Conservation (phyloP, 35 echinoderm and acorn worm genomes). For the Acanthaster planci region DNA sequence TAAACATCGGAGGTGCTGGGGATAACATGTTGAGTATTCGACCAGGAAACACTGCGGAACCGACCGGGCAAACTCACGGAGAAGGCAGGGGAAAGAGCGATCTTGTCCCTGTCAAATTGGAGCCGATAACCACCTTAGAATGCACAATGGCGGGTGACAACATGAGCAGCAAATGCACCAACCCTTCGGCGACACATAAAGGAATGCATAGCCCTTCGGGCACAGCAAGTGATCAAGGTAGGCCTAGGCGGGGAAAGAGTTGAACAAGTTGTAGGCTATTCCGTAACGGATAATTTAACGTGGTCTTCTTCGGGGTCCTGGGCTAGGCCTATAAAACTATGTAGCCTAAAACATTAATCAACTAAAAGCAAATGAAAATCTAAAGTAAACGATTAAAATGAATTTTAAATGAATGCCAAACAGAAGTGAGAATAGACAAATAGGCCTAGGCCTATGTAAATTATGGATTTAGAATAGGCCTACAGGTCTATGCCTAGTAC, state of each 20-base stretch:
- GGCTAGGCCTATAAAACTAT: no score
- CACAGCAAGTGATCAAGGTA: background rate
- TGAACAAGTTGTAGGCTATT: no score
- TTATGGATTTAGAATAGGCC: no score
- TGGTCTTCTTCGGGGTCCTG: no score
- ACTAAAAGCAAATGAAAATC: no score
- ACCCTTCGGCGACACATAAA: background rate
- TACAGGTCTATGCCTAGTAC: no score
- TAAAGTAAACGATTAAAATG: no score
- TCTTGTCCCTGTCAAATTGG: background rate
- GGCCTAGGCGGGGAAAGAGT: background rate
- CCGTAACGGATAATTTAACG: no score
- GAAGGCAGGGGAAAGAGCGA: background rate
- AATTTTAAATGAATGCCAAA: no score
- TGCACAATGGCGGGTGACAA: background rate
- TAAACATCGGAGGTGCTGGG: background rate
- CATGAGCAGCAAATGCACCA: background rate
- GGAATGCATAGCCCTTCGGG: background rate
- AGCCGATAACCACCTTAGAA: background rate
- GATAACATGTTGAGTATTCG: conserved; percentile 3
- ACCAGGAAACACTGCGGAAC: background rate
- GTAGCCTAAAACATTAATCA: no score
- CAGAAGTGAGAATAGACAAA: no score
- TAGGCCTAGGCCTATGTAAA: no score
- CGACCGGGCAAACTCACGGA: background rate